Base-by-base conservation (phyloP, 1,140 invertebrate genomes). In the Physella acuta region DNA sequence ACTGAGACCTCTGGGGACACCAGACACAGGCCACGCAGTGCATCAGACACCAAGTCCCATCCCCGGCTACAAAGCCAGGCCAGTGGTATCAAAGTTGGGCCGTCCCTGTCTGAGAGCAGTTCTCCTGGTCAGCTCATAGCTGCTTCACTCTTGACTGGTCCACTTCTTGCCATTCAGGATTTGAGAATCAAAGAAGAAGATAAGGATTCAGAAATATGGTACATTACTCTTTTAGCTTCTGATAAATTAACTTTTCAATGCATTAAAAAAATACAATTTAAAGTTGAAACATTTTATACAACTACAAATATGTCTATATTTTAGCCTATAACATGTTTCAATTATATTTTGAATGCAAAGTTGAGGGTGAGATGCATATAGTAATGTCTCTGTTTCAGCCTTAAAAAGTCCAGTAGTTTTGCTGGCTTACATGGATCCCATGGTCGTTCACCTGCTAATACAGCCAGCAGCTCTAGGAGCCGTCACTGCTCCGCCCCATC, bases 401-500 rank as follows among this genome's bases (percentile, higher is more conserved):
- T 79, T 37, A 77, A 77, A 31, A 77, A 76, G 34, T 81, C 77
- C 17, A 78, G 77, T 8, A 82, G 81, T 73, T 82, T 79, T 76
- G 76, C 77, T 26, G 78, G 78, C 0, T 77, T 80, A 31, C 72
- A 71, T 55, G 67, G 66, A 30, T 67, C 33, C 36, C 66, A 70
- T 4, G 33, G 44, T 16, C 26, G 39, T 16, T 64, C 68, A 33
- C 31, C 63, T 37, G 36, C 24, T 30, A 28, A 37, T 16, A 26
- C 39, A n/a, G 34, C 56, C 28, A 20, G 58, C 24, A 66, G 67
- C 30, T 67, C 69, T 14, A 58, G 79, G 53, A 71, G 72, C 14
- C 75, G 80, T 14, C 78, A 82, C 67, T 81, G 64, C 30, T 79
- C 80, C 4, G 81, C 79, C 14, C 79, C 80, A 11, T 79, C 80